These are phyloP conservation scores for Scyliorhinus canicula DNA, from an alignment of 2,797 vertebrate species.

Conservation along the genomic window DNA sequence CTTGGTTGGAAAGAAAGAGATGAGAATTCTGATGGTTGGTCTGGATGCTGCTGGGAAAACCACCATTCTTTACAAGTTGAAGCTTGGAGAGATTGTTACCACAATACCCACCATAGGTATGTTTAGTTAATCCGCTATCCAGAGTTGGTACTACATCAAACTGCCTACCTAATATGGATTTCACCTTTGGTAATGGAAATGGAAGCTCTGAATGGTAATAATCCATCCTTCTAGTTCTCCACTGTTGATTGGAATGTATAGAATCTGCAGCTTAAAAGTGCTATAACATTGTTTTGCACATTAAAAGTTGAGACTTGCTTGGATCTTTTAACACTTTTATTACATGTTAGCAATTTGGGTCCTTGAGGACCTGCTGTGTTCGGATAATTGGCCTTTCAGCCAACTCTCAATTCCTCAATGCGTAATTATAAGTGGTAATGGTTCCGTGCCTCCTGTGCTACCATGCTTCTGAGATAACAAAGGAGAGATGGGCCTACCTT, in stretches of 20 bases:
- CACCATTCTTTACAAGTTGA: conserved; percentile 94
- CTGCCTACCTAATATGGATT: neutral
- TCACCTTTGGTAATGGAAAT: neutral
- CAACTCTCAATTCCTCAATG: neutral
- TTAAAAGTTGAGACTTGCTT: neutral
- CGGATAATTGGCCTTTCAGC: neutral
- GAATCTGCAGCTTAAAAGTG: neutral
- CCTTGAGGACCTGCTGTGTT: neutral
- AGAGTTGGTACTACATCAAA: neutral
- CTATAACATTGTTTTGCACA: neutral
- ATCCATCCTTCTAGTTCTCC: neutral
- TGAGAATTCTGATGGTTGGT: conserved; percentile 96
- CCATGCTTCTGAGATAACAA: neutral
- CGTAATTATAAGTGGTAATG: neutral
- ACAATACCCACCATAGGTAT: conserved; percentile 93
- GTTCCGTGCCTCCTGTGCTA: neutral
- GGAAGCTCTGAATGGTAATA: neutral
- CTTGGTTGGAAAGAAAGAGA: conserved; percentile 95
- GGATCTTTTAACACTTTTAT: neutral
- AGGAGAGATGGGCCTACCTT: neutral
- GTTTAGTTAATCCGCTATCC: conserved; percentile 38
- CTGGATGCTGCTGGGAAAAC: conserved; percentile 93
- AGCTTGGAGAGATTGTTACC: conserved; percentile 93
- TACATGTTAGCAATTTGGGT: neutral
- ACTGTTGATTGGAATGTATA: neutral